Evolutionary conservation across 2,797 vertebrate genomes (phyloP), one percentile per base, ranked within the genome.

Genomic region (Gymnodraco acuticeps): DNA sequence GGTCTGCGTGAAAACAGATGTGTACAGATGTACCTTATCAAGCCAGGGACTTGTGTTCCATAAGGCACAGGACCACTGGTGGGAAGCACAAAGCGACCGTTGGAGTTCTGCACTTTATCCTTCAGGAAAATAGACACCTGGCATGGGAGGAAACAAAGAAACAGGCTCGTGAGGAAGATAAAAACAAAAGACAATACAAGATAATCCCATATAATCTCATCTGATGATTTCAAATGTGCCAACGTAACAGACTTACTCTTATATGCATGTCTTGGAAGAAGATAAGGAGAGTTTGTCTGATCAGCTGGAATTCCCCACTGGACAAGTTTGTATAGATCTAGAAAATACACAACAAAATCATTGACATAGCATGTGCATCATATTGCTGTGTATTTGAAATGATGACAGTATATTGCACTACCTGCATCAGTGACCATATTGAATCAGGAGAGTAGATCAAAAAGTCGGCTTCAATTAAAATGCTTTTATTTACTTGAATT

Each of bases 191-290:
- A 62, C 11, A 62, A 45, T 50, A 58, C 8, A 50, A 0, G 43
- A 43, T 3, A 12, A 42, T 66, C 1, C 1, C 55, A 11, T 4
- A 13, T 41, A 31, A 14, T 23, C 11, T 6, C 6, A 19, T 12
- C 3, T 3, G 0, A 20, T 13, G 7, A 38, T 62, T 6, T 7
- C 33, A 70, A 61, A 72, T 47, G 3, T 16, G 2, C 2, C 1
- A 14, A 38, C 42, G 60, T 10, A 33, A 63, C 16, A 4, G 13
- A 94, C 96, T 95, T 94, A 99, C 98, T 93, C 98, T 94, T 86
- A 99, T 99, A 77, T 99, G 98, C 96, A 99, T 97, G 89, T 99
- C 98, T 93, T 99, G 98, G 87, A 99, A 99, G 89, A 99, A 99
- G 86, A 96, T 92, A 23, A 99, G 97, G 63, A 99, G 95, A 0